phyloP scores from a whole-genome alignment of 2,797 vertebrate genomes.

The Mormyrus hasselquistii region DNA sequence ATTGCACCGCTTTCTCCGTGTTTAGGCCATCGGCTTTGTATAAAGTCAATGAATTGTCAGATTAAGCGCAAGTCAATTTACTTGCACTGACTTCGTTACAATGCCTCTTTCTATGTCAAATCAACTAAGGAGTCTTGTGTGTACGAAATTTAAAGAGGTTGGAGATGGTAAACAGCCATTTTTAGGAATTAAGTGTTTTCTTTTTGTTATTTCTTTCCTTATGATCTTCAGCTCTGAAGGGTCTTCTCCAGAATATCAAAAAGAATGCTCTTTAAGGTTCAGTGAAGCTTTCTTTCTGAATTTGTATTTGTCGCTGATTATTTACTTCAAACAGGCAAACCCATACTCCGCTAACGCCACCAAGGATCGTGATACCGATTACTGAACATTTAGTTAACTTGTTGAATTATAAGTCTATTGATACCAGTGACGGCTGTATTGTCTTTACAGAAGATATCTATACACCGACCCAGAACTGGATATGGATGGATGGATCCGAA shows the following conservation, averaged over 20 bases:
- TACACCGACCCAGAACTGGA: neutral
- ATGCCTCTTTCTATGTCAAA: neutral
- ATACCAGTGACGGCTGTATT: neutral
- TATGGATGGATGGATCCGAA: neutral
- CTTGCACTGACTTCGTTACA: neutral
- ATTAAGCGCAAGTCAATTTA: neutral
- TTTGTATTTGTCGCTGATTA: neutral
- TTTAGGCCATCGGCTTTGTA: neutral
- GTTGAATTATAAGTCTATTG: neutral
- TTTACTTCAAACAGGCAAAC: neutral
- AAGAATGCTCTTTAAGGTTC: neutral
- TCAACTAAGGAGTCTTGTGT: neutral
- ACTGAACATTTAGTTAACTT: neutral
- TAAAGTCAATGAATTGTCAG: neutral
- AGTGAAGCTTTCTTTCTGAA: neutral
- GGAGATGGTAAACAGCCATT: neutral
- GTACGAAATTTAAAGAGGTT: neutral
- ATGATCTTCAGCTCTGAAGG: neutral
- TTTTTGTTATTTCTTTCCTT: neutral
- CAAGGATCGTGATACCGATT: neutral
- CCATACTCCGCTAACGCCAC: neutral
- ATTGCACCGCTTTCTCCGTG: neutral
- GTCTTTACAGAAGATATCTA: neutral
- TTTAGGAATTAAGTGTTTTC: neutral
- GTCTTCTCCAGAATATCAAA: neutral